phyloP scores from a whole-genome alignment of 2,888 invertebrate species.

The Mimas tiliae region DNA sequence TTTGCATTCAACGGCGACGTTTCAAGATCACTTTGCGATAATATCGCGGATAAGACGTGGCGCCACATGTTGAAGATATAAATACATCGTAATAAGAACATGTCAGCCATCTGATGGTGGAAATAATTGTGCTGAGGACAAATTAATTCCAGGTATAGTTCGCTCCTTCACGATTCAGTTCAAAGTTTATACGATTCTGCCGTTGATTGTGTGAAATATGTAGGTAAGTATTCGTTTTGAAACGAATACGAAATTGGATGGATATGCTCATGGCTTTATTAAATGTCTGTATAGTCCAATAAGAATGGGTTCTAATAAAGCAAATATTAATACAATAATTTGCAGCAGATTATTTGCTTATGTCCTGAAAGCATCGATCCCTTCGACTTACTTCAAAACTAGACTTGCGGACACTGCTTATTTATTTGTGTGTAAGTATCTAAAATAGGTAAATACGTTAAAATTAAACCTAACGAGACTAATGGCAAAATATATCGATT shows the following conservation, averaged over 20 bases:
- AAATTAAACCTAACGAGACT: too few relatives aligned
- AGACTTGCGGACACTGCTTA: too few relatives aligned
- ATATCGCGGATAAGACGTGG: conserved; percentile 39
- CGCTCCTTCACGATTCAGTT: conserved; percentile 11
- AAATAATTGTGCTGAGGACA: conserved; percentile 44
- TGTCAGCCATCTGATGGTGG: conserved; percentile 41
- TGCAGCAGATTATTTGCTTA: too few relatives aligned
- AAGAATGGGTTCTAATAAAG: too few relatives aligned
- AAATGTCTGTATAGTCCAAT: too few relatives aligned
- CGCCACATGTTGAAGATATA: conserved; percentile 42
- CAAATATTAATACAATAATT: too few relatives aligned
- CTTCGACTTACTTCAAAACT: too few relatives aligned
- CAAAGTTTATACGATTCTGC: not conserved
- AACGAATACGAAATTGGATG: not conserved
- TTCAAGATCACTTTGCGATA: conserved; percentile 42
- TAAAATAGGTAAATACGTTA: too few relatives aligned
- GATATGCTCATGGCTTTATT: not conserved
- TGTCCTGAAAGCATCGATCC: too few relatives aligned
- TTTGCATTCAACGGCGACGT: conserved; percentile 35
- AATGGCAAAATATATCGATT: too few relatives aligned
- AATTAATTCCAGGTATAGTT: conserved; percentile 27
- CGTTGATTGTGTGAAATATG: not conserved
- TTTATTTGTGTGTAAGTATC: too few relatives aligned
- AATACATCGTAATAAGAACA: conserved; percentile 45
- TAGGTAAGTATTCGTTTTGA: not conserved